phyloP scores from a whole-genome alignment of 2,113 vertebrate species.

The Notarius quadriscutis region DNA sequence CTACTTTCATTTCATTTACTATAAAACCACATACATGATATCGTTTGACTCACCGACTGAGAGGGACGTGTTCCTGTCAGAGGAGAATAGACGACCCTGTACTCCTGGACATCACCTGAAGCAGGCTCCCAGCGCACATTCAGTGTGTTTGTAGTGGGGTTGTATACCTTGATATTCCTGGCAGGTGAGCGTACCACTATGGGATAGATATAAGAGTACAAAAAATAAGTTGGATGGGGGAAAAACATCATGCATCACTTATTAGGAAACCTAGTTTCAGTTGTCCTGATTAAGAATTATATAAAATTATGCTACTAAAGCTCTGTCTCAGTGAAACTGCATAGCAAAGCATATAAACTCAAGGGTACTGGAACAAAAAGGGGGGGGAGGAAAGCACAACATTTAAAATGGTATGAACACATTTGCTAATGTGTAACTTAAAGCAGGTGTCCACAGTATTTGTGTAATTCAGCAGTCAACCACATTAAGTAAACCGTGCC shows the following conservation, averaged over 20 bases:
- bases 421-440: constrained; percentile 42
- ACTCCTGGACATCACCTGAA: constrained; percentile 87
- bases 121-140: constrained; percentile 94
- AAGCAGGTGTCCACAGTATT: constrained; percentile 63
- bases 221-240: constrained; percentile 15
- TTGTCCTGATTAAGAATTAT: background rate
- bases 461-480: constrained; percentile 56
- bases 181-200: constrained; percentile 86
- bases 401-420: background rate
- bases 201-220: constrained; percentile 11
- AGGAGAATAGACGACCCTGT: constrained; percentile 84
- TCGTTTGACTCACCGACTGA: constrained; percentile 84
- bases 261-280: background rate
- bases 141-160: constrained; percentile 89
- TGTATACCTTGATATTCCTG: constrained; percentile 87
- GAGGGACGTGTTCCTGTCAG: constrained; percentile 77
- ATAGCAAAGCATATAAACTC: background rate
- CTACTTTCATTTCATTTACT: background rate
- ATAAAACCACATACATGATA: background rate
- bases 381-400: constrained; percentile 45
- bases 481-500: constrained; percentile 56
- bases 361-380: constrained; percentile 6
- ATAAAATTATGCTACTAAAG: background rate
- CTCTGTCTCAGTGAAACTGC: background rate
- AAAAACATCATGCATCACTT: background rate